Conservation (phyloP, 2,888 invertebrate species). For the Polydrusus cervinus region DNA sequence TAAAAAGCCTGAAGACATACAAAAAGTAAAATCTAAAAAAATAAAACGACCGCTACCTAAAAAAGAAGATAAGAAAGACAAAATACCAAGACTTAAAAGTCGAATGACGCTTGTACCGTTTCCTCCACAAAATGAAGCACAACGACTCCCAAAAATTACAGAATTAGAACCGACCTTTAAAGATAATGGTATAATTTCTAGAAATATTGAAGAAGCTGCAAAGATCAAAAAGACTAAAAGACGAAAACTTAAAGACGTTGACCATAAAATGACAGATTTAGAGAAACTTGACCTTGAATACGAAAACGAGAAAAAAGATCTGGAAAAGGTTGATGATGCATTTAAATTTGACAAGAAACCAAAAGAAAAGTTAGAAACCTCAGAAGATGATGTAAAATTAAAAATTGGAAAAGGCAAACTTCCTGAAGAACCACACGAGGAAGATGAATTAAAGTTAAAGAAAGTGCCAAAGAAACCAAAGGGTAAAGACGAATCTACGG, state of each 20-base stretch:
- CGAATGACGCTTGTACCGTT: constrained; percentile 76
- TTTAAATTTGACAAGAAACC: constrained; percentile 61
- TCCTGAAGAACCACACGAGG: constrained; percentile 65
- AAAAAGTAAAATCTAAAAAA: constrained; percentile 61
- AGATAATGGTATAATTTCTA: constrained; percentile 70
- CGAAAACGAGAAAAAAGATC: constrained; percentile 66
- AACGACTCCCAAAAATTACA: constrained; percentile 64
- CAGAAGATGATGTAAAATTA: constrained; percentile 61
- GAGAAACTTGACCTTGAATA: constrained; percentile 70
- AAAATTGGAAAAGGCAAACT: constrained; percentile 71
- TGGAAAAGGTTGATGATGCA: constrained; percentile 66
- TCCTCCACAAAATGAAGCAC: constrained; percentile 64
- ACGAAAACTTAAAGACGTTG: constrained; percentile 58
- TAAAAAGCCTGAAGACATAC: constrained; percentile 74
- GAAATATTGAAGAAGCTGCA: constrained; percentile 71
- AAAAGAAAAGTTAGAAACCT: constrained; percentile 61
- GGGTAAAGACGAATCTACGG: constrained; percentile 64
- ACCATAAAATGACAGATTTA: constrained; percentile 74
- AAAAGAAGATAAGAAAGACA: constrained; percentile 63
- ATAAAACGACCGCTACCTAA: constrained; percentile 68
- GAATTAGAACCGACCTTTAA: constrained; percentile 64
- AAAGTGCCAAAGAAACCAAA: constrained; percentile 69
- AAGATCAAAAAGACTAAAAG: constrained; percentile 64
- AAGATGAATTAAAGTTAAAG: constrained; percentile 72
- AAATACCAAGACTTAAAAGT: constrained; percentile 79